These are phyloP conservation scores for Promerops cafer DNA, from an alignment of 2,113 vertebrate genomes.

Conservation along the genomic window DNA sequence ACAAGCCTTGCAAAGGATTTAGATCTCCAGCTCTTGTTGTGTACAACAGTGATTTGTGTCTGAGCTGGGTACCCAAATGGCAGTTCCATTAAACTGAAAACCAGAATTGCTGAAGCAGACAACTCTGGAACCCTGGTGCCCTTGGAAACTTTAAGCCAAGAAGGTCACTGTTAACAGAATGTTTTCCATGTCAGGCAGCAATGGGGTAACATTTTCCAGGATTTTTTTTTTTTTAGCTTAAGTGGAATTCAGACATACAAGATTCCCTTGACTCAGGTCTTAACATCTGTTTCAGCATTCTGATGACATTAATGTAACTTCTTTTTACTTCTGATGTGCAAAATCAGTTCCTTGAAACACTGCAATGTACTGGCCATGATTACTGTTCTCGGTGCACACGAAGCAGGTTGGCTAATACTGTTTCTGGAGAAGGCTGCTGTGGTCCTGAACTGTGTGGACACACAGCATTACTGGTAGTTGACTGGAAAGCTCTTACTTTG, in stretches of 20 bases:
- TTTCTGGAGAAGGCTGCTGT: neutral
- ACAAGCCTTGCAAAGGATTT: neutral
- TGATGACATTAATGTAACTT: neutral
- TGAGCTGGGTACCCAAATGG: neutral
- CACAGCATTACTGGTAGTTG: neutral
- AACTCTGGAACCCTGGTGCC: neutral
- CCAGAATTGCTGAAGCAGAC: neutral
- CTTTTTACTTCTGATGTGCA: neutral
- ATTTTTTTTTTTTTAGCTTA: neutral
- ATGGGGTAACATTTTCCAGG: neutral
- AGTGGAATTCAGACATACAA: neutral
- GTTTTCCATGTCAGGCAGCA: neutral
- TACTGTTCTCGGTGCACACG: neutral
- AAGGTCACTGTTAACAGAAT: neutral
- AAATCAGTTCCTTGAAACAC: neutral
- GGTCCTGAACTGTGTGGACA: neutral
- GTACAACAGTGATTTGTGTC: neutral
- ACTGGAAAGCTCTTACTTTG: neutral
- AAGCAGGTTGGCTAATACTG: neutral
- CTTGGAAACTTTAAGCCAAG: neutral
- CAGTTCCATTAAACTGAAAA: neutral
- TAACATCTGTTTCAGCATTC: neutral
- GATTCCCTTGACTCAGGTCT: neutral
- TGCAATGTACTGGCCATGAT: neutral
- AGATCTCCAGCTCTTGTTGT: neutral